Evolutionary conservation across 2,888 invertebrate genomes (phyloP).

Genomic region (Ormyrus nitidulus): DNA sequence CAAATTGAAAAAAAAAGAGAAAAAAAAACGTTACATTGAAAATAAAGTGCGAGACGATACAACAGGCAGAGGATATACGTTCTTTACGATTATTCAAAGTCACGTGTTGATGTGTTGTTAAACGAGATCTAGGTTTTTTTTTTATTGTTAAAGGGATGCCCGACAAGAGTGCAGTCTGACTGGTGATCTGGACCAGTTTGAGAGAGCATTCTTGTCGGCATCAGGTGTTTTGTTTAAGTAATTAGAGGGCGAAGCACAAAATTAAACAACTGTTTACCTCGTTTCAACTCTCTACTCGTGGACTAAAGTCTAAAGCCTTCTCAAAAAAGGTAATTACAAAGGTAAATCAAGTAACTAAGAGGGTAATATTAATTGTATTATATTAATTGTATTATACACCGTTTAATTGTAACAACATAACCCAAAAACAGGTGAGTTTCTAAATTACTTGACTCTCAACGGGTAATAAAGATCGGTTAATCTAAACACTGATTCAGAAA

Average conservation of each 20-base stretch:
- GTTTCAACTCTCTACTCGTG: slow-evolving; percentile 39
- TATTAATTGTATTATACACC: slow-evolving; percentile 11
- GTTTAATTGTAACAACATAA: slow-evolving; percentile 30
- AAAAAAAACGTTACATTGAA: neutral
- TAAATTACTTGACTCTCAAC: slow-evolving; percentile 12
- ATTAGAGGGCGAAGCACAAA: slow-evolving; percentile 49
- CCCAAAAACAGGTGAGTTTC: slow-evolving; percentile 19
- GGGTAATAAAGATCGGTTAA: slow-evolving; percentile 20
- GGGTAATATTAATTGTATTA: neutral
- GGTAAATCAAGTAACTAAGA: slow-evolving; percentile 30
- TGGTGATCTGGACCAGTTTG: too few species aligned
- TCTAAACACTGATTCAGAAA: slow-evolving; percentile 44
- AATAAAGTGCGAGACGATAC: slow-evolving; percentile 45
- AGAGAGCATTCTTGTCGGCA: slow-evolving; percentile 13
- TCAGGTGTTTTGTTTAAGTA: neutral
- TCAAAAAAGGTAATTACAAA: slow-evolving; percentile 16
- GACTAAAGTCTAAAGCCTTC: slow-evolving; percentile 19
- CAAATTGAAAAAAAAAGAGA: slow-evolving; percentile 50
- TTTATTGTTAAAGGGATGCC: too few species aligned
- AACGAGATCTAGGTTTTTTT: too few species aligned
- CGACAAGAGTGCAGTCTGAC: too few species aligned
- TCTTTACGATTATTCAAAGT: too few species aligned
- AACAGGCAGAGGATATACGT: slow-evolving; percentile 30
- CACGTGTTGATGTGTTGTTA: too few species aligned
- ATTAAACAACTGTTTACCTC: slow-evolving; percentile 46